Evolutionary conservation across 2,888 invertebrate genomes (phyloP), one percentile per base, ranked within the genome.

Genomic region (Pterobdella sp.): DNA sequence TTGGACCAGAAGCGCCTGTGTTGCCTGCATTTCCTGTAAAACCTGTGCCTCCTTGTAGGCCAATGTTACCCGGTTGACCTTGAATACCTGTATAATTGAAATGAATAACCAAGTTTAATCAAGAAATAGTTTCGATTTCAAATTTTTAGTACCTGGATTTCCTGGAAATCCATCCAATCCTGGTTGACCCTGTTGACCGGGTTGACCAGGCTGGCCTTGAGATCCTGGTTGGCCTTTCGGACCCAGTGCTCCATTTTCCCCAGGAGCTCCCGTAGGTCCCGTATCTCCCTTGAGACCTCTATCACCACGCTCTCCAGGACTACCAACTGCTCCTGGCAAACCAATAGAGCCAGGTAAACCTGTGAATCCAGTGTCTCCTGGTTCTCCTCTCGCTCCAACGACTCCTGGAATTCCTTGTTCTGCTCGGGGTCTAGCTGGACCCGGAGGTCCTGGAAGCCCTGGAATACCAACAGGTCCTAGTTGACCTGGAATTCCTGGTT

Each of bases 401-500:
- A 42, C 18, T 42, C 76, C 76, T 35, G 74, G 56, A 22, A 63
- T 31, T 31, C 76, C 76, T 22, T 56, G n/a, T 34, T 49, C 60
- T 0, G 74, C 75, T 49, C 72, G 35, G 1, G 34, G 1, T 10
- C 73, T 68, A 42, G 68, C 31, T 4, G 32, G 29, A 26, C 72
- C 72, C 26, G 64, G 34, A 22, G 37, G 42, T 14, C 72, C 72
- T 1, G 65, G 65, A 18, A n/a, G 34, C 1, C 73, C 73, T 29
- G 35, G 31, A 34, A 64, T 32, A 31, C 76, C 76, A 10, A 34
- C n/a, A 10, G 60, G 34, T 7, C 75, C 75, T 18, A 29, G 32
- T 26, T 32, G 56, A 2, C 74, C 80, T 75, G 84, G 84, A 31
- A 79, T 76, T 29, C 86, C 86, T 18, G 71, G 72, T 36, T 63